Evolutionary conservation across 2,888 invertebrate species (phyloP).

Genomic region (Trachelus iudaicus): DNA sequence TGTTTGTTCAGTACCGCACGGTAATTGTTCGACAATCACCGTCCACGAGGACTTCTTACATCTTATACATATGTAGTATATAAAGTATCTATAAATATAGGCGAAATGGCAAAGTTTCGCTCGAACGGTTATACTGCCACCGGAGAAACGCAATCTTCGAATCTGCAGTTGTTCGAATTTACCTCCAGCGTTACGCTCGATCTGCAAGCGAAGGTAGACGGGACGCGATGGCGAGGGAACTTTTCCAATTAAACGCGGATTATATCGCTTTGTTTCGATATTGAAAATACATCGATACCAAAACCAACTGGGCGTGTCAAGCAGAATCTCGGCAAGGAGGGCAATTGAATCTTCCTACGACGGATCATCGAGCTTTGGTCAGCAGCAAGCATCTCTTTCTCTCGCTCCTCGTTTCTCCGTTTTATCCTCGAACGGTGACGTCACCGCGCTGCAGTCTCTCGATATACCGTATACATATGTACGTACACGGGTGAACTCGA

Average conservation of each 20-base stretch:
- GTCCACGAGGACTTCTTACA: not conserved
- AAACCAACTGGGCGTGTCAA: constrained; percentile 4
- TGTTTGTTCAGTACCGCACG: too few species aligned
- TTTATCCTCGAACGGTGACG: not conserved
- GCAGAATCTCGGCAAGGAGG: not conserved
- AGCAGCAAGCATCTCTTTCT: not conserved
- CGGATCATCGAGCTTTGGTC: not conserved
- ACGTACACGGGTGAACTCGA: too few species aligned
- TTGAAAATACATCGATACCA: constrained; percentile 53
- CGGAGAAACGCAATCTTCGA: not conserved
- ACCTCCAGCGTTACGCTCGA: constrained; percentile 33
- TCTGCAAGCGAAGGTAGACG: constrained; percentile 49
- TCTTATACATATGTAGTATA: not conserved
- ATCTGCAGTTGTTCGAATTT: too few species aligned
- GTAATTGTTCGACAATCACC: too few species aligned
- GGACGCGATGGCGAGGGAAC: constrained; percentile 42
- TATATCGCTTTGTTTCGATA: constrained; percentile 62
- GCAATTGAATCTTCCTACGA: not conserved
- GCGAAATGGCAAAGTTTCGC: not conserved
- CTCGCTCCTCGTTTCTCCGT: not conserved
- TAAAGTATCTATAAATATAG: not conserved
- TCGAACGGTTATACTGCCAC: not conserved
- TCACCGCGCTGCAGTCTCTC: too few species aligned
- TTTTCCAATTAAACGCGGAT: constrained; percentile 65
- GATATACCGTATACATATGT: too few species aligned